A percentile compares a stretch with the other conserved stretches of the same genome.
phyloP scores from a whole-genome alignment of 2,113 vertebrate genomes.

The Epinephelus lanceolatus region DNA sequence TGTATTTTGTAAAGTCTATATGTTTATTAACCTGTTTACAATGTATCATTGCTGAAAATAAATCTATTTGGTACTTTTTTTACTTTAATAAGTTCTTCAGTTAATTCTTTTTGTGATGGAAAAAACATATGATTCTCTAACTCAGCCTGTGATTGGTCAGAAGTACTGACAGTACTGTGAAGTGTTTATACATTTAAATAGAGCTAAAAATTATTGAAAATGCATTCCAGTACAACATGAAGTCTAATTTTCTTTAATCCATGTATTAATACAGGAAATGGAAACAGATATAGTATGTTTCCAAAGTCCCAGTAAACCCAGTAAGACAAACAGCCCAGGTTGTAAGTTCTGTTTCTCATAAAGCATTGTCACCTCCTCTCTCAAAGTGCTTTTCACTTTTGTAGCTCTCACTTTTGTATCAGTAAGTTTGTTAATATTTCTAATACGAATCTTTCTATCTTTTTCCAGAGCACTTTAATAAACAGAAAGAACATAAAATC shows the following conservation, averaged over 20 bases:
- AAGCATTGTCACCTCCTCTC: slow-evolving; percentile 21
- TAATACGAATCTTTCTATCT: slow-evolving; percentile 72
- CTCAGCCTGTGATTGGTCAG: neutral
- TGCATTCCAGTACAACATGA: slow-evolving; percentile 2
- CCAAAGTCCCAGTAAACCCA: neutral
- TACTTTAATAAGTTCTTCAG: slow-evolving; percentile 27
- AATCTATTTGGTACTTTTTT: slow-evolving; percentile 72
- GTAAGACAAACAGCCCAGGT: neutral
- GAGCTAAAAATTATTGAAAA: slow-evolving; percentile 9
- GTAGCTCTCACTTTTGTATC: slow-evolving; percentile 61
- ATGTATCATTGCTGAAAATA: slow-evolving; percentile 65
- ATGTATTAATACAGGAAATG: neutral
- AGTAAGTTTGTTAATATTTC: slow-evolving; percentile 81
- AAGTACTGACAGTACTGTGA: neutral
- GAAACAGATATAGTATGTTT: neutral
- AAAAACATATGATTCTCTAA: neutral
- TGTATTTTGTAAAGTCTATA: slow-evolving; percentile 68
- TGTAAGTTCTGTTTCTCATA: slow-evolving; percentile 27
- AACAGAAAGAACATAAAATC: slow-evolving; percentile 68
- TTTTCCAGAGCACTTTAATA: slow-evolving; percentile 90
- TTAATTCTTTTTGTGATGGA: slow-evolving; percentile 10
- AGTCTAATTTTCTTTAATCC: neutral
- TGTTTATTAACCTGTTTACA: slow-evolving; percentile 77
- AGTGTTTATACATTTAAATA: neutral
- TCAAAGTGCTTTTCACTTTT: slow-evolving; percentile 67